phyloP scores from a whole-genome alignment of 2,888 invertebrate species.

The Polyploca ridens region DNA sequence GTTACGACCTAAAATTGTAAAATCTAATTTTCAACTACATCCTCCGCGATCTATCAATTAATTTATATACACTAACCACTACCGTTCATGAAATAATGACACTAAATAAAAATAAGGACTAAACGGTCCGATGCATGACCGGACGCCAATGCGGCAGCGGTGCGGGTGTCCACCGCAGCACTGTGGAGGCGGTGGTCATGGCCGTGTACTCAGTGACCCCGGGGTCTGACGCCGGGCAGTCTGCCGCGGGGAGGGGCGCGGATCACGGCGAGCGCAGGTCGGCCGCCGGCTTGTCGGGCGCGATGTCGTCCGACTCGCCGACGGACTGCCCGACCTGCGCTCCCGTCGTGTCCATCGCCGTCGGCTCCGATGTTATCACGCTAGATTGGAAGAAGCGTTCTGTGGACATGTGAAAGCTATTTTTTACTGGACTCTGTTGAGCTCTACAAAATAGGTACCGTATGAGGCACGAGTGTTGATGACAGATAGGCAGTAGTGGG shows the following conservation, averaged over 20 bases:
- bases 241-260: conserved; percentile 26
- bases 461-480: no score
- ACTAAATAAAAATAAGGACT: conserved; percentile 16
- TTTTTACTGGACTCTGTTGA: no score
- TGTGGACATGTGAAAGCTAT: conserved; percentile 39
- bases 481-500: no score
- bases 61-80: conserved; percentile 62
- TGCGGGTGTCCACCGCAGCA: conserved; percentile 73
- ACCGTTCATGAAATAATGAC: not conserved
- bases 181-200: not conserved
- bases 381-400: conserved; percentile 87
- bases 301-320: conserved; percentile 67
- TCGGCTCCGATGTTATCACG: conserved; percentile 83
- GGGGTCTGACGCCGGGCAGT: not conserved
- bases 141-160: conserved; percentile 80
- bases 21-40: conserved; percentile 66
- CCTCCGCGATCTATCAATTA: conserved; percentile 39
- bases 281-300: conserved; percentile 75
- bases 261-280: conserved; percentile 79
- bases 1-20: conserved; percentile 46
- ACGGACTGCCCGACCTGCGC: conserved; percentile 55
- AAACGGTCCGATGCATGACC: conserved; percentile 70
- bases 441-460: no score
- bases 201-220: not conserved
- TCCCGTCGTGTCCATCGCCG: conserved; percentile 81